Percentiles rank a stretch among this genome's conserved stretches.
These are phyloP conservation scores for Antigone vipio DNA, from an alignment of 2,113 vertebrate species.

Conservation along the genomic window DNA sequence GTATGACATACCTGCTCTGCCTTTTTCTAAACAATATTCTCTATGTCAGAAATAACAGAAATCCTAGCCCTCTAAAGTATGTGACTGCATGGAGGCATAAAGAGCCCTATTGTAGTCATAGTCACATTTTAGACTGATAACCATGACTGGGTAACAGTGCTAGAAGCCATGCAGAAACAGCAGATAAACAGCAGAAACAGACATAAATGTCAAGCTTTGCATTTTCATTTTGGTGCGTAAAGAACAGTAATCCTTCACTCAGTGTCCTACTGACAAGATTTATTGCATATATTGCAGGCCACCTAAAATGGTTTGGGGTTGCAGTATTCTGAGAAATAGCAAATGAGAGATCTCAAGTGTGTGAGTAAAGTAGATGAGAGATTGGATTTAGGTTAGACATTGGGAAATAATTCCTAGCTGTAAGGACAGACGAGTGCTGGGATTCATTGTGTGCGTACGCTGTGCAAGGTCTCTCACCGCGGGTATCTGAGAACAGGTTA, in stretches of 20 bases:
- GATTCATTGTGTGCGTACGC: not conserved
- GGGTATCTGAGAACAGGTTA: not conserved
- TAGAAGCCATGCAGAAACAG: constrained; percentile 12
- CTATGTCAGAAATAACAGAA: not conserved
- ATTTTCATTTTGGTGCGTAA: constrained; percentile 26
- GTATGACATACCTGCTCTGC: not conserved
- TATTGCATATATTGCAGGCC: not conserved
- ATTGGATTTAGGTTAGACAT: not conserved
- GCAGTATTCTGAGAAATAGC: not conserved
- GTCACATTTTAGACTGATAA: not conserved
- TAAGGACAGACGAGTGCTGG: not conserved
- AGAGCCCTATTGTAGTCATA: not conserved
- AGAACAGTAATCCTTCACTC: constrained; percentile 37
- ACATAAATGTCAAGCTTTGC: constrained; percentile 45
- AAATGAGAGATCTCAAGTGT: not conserved
- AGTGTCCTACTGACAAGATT: constrained; percentile 23
- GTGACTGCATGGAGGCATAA: not conserved
- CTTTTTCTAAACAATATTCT: not conserved
- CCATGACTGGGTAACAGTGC: not conserved
- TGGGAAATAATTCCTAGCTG: not conserved
- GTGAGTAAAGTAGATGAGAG: not conserved
- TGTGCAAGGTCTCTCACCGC: not conserved
- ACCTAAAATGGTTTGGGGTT: not conserved
- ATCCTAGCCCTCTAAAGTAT: not conserved
- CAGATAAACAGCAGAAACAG: constrained; percentile 40